These are phyloP conservation scores for Phrynosoma platyrhinos DNA, from an alignment of 2,113 vertebrate genomes.

Conservation along the genomic window DNA sequence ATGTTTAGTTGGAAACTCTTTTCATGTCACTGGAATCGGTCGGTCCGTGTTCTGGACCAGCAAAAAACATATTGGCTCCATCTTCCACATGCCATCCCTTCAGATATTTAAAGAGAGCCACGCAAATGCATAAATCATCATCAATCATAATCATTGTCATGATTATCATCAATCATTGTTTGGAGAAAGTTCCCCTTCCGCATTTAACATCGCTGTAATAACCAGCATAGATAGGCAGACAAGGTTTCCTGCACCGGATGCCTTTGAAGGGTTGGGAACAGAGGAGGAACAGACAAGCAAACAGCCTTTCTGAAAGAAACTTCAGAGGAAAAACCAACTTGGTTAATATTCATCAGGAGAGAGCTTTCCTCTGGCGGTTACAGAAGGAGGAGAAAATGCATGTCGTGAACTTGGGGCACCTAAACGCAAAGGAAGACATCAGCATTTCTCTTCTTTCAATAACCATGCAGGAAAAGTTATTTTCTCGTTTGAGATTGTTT, in stretches of 20 bases:
- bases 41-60: too few relatives aligned
- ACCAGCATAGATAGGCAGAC: neutral
- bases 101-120: too few relatives aligned
- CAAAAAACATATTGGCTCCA: too few relatives aligned
- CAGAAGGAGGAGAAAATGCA: neutral
- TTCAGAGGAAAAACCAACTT: fast-evolving
- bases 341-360: fast-evolving
- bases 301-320: neutral
- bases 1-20: too few relatives aligned
- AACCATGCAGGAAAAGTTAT: fast-evolving
- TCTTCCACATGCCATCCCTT: too few relatives aligned
- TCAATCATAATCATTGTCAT: too few relatives aligned
- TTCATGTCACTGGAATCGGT: too few relatives aligned
- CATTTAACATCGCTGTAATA: neutral
- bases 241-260: neutral
- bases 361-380: neutral
- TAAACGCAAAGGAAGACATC: too few relatives aligned
- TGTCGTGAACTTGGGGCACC: too few relatives aligned
- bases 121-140: too few relatives aligned
- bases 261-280: fast-evolving
- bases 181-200: neutral
- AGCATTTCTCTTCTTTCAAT: neutral
- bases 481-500: neutral
- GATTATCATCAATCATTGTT: too few relatives aligned
- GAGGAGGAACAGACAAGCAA: fast-evolving